Evolutionary conservation across 1,140 invertebrate genomes (phyloP), one percentile per base, ranked within the genome.

Genomic region (Bathynomus jamesi): DNA sequence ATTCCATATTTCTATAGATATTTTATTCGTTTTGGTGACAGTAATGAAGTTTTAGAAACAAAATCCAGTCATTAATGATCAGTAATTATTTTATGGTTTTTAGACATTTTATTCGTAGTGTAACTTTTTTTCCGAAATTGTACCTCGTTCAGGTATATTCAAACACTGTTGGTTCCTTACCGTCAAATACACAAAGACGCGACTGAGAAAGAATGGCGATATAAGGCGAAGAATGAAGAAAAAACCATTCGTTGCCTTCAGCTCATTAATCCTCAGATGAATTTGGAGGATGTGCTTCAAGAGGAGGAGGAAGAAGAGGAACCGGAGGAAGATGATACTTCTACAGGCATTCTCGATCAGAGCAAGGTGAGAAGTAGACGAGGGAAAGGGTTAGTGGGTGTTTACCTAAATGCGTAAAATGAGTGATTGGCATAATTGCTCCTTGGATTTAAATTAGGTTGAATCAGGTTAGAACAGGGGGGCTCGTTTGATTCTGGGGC

Each of bases 111-210:
- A n/a, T n/a, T n/a, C n/a, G n/a, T n/a, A n/a, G n/a, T n/a, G n/a
- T n/a, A n/a, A n/a, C n/a, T n/a, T n/a, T n/a, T n/a, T n/a, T n/a
- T n/a, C n/a, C n/a, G n/a, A n/a, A n/a, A n/a, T n/a, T n/a, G n/a
- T n/a, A n/a, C n/a, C n/a, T n/a, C n/a, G n/a, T 70, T 69, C 71
- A 75, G 69, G 25, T 76, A 81, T 81, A 60, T 72, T 13, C 75
- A 75, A 61, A 75, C 70, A 17, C 63, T 85, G 82, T 80, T 79
- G 70, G 80, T 86, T 21, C 84, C 84, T 0, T 89, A 87, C 76
- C 82, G 86, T 77, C 82, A 82, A 4, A 76, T 89, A 7, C 87
- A 87, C 82, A 87, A 88, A 25, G 80, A 87, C 74, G 85, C 87
- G 2, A 69, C 77, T 3, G 76, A 80, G 28, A 80, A 78, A 40